Evolutionary conservation across 2,888 invertebrate genomes (phyloP), one percentile per base, ranked within the genome.

Genomic region (Coronaproctus castanopsis): DNA sequence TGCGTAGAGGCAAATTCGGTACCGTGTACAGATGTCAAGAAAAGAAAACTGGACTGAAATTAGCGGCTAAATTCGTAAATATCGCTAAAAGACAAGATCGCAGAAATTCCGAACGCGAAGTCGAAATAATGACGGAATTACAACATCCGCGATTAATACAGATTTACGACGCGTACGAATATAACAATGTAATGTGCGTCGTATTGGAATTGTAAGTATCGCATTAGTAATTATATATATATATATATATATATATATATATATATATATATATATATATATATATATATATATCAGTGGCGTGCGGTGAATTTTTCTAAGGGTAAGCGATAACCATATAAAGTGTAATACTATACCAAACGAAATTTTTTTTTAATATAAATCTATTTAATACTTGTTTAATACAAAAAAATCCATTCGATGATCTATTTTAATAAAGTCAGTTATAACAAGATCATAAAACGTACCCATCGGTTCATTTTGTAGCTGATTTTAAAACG

Each of bases 1-100:
- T n/a, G n/a, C n/a, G n/a, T 74, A 96, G 96, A 69, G 96, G 96
- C 2, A 95, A 95, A 78, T 96, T 96, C 73, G 96, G 96, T 62
- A 92, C 91, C 49, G 96, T 97, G 52, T 95, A 89, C 75, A 81
- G 84, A 69, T 96, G 95, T 73, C 80, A 79, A 57, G 93, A 96
- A 73, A 87, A 86, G 72, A 75, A 77, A 58, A 83, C 83, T 0
- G 85, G 86, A 0, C 73, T 89, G 57, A 79, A 82, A 66, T 75
- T 96, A 67, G 96, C 96, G 1, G 95, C 93, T 1, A 97, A 97
- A 75, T 86, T 92, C 71, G 88, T 97, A 65, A 82, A 82, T 53
- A 85, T 88, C 55, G 81, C 80, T 62, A 80, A 87, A 66, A 80
- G 88, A 62, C 89, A 92, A 68, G 93, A 93, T 72, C 77, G 88